Evolutionary conservation across 2,888 invertebrate species (phyloP), one percentile per base, ranked within the genome.

Genomic region (Eulithis testata): DNA sequence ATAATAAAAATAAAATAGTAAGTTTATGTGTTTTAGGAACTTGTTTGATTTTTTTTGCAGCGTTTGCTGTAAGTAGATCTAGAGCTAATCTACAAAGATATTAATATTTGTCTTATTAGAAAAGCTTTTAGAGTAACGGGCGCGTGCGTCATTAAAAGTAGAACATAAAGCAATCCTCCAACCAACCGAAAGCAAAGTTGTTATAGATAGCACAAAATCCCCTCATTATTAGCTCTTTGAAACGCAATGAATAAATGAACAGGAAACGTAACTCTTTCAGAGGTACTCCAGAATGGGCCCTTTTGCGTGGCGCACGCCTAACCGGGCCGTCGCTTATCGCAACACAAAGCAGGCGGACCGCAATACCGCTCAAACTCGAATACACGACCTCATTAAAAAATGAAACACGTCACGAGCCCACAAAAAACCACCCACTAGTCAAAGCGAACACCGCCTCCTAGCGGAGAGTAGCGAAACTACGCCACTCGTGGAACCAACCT

Each of bases 301-400:
- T 69, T 88, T 85, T 87, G 84, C 85, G 80, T 82, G 72, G 75
- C 78, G 77, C 76, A 76, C 73, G 74, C 73, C 70, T 76, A 76
- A 76, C 73, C 74, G 68, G 71, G 66, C 69, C 69, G 68, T 52
- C 71, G 76, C 76, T 77, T 79, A 82, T 76, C 76, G 75, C 63
- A 70, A 71, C 81, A 87, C 85, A 89, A 89, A 89, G 86, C 81
- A 69, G 75, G 70, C 83, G 81, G 84, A 80, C 82, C 80, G 82
- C 83, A 81, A 84, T 82, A 80, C 80, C 79, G 78, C 80, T 79
- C 81, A 83, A 80, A 76, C 84, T 86, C 86, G 85, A 88, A 89
- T 85, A 86, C 88, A 77, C 90, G 90, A 84, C 89, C 92, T 93
- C 92, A 91, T 93, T 92, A 93, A 92, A 91, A 92, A 92, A 89